Base-by-base conservation (phyloP, 2,113 vertebrate species). In the Mormoops blainvillei region DNA sequence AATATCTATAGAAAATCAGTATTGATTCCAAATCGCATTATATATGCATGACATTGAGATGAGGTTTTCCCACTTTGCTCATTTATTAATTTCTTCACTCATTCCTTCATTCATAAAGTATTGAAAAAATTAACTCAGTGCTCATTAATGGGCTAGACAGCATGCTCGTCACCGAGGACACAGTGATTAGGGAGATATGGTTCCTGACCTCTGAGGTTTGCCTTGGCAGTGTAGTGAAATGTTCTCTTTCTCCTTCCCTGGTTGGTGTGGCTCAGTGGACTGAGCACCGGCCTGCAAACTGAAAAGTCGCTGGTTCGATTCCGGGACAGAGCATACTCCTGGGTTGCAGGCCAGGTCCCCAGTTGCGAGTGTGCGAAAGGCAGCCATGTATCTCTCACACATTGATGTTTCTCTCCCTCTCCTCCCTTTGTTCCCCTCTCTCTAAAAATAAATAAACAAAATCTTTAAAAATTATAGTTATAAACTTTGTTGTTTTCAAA, bases 1-100 rank as follows among this genome's bases (percentile, higher is more conserved):
- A 81, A 67, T 45, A 74, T 36, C 78, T 87, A n/a, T 73, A 52
- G 61, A 85, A 93, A 93, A 88, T 95, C 54, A 83, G 83, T 95
- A 78, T 54, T 65, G 28, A 88, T 92, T 87, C 20, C 80, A 85
- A 92, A 90, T 63, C 65, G 78, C 48, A 77, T 85, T 71, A 1
- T 73, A 74, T 67, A 43, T 12, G 7, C 36, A 76, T 52, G 63
- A 41, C n/a, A 94, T 96, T 97, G 68, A 85, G 15, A 80, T 85
- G 54, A 48, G 33, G 33, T 45, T 76, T 95, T 89, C 70, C 76
- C 43, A 85, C 36, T 63, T 33, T 2, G 20, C 71, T 61, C 61
- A 81, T 26, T 95, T 94, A 87, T 89, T 83, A 63, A 31, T 63
- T 77, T 80, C 20, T 86, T 92, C 52, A 61, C 84, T 81, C 19